Percentiles rank a stretch among this genome's conserved stretches.
phyloP scores from a whole-genome alignment of 2,888 invertebrate species.

The Oligia fasciuncula region DNA sequence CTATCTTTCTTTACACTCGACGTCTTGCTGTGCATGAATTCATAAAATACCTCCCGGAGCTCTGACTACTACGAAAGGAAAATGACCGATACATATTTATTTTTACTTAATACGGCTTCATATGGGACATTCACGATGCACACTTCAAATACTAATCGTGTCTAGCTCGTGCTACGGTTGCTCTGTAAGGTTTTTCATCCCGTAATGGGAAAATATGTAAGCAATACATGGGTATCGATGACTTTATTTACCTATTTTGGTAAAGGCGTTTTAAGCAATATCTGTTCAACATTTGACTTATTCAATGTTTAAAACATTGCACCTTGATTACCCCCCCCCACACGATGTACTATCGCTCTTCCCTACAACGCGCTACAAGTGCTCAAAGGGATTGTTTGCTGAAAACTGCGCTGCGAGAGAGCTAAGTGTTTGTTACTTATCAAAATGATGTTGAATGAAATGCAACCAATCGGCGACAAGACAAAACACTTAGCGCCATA shows the following conservation, averaged over 20 bases:
- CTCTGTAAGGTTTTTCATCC: slow-evolving; percentile 2
- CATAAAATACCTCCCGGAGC: slow-evolving; percentile 58
- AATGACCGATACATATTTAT: slow-evolving; percentile 62
- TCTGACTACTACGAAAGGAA: slow-evolving; percentile 39
- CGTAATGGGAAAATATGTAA: slow-evolving; percentile 22
- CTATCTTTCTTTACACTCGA: slow-evolving; percentile 35
- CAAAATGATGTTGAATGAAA: not conserved
- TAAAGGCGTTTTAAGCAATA: not conserved
- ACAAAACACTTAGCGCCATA: not conserved
- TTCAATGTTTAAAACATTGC: not conserved
- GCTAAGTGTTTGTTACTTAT: not conserved
- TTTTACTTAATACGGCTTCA: slow-evolving; percentile 45
- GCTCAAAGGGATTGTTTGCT: too few relatives aligned
- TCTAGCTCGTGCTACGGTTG: slow-evolving; percentile 12
- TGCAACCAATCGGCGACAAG: not conserved
- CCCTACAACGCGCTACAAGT: too few relatives aligned
- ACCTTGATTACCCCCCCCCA: too few relatives aligned
- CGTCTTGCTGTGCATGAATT: slow-evolving; percentile 53
- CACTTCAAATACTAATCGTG: slow-evolving; percentile 40
- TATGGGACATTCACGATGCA: slow-evolving; percentile 12
- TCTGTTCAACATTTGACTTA: not conserved
- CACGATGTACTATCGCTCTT: too few relatives aligned
- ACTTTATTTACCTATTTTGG: slow-evolving; percentile 32
- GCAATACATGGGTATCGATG: slow-evolving; percentile 20
- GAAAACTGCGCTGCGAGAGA: too few relatives aligned